Percentiles rank a stretch among this genome's conserved stretches.
These are phyloP conservation scores for Enteromius radiatus DNA, from an alignment of 2,797 vertebrate species.

Conservation along the genomic window DNA sequence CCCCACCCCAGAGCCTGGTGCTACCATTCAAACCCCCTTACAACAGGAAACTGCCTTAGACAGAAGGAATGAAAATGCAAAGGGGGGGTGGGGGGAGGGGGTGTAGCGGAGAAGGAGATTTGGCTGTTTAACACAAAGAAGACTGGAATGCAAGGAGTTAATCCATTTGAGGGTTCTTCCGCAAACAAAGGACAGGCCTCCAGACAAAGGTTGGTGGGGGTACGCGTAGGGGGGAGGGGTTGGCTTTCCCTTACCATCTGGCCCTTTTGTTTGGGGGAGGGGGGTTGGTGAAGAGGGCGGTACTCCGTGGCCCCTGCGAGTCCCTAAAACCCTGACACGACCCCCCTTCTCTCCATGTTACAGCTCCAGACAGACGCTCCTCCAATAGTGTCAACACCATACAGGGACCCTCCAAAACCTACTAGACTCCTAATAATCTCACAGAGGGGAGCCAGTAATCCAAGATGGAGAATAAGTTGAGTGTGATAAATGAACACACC, in stretches of 20 bases:
- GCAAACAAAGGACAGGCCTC: constrained; percentile 82
- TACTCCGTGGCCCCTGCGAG: constrained; percentile 57
- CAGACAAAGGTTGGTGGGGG: constrained; percentile 82
- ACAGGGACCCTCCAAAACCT: constrained; percentile 55
- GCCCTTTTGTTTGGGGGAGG: constrained; percentile 82
- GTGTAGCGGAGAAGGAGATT: constrained; percentile 69
- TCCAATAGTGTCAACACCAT: constrained; percentile 68
- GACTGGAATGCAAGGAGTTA: constrained; percentile 84
- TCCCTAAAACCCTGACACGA: constrained; percentile 58
- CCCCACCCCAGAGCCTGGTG: constrained; percentile 46
- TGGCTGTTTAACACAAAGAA: constrained; percentile 85
- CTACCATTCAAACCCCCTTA: constrained; percentile 55
- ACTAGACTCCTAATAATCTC: constrained; percentile 49
- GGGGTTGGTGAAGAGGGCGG: constrained; percentile 59
- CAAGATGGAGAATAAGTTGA: constrained; percentile 42
- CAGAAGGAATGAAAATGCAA: constrained; percentile 52
- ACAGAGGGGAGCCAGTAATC: constrained; percentile 42
- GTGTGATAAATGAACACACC: constrained; percentile 31
- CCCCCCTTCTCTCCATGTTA: constrained; percentile 72
- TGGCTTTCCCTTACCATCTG: constrained; percentile 82
- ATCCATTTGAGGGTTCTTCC: constrained; percentile 80
- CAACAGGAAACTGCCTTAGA: constrained; percentile 71
- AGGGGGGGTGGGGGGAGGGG: constrained; percentile 58
- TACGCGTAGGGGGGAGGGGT: constrained; percentile 59
- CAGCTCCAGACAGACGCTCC: constrained; percentile 74